Base-by-base conservation (phyloP, 2,797 vertebrate species). In the Alosa sapidissima region DNA sequence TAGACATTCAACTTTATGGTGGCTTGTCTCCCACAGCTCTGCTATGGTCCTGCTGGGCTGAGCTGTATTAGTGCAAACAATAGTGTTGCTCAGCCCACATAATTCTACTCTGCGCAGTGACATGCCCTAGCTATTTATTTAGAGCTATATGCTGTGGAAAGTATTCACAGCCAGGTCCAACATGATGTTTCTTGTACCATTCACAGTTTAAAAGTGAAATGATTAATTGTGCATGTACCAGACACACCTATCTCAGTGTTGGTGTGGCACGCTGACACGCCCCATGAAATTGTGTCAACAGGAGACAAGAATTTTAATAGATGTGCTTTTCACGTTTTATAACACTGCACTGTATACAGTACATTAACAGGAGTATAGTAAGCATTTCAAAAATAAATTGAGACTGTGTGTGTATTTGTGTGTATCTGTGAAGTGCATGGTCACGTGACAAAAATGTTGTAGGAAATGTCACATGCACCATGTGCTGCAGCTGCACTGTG, bases 171-270 rank as follows among this genome's bases (percentile, higher is more conserved):
- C 5, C 21, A 41, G 6, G 16, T 55, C 16, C 16, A 21, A 78
- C 72, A 82, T 82, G 81, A 41, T 24, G 19, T 36, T 85, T 81
- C 47, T 52, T 82, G 81, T 81, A 21, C 7, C 45, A 21, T 62
- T 33, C 47, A 24, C 55, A 88, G 41, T 88, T 86, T 82, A 82
- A 87, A 85, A 87, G 87, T 91, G 84, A 89, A 13, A 10, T 24
- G 85, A 83, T 86, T 88, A 86, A 88, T 88, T 82, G 28, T 58
- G 47, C 24, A 13, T 13, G 36, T 83, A 19, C 54, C 16, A 2
- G 11, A 75, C 84, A 85, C 81, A 81, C 85, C 84, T 75, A 51
- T 47, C 36, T 51, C 36, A 84, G 82, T 78, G 47, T 62, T 14
- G n/a, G 36, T 4, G 5, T 19, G 45, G 6, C 21, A 45, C 36